phyloP scores from a whole-genome alignment of 2,797 vertebrate genomes.

The Arctocebus calabarensis region DNA sequence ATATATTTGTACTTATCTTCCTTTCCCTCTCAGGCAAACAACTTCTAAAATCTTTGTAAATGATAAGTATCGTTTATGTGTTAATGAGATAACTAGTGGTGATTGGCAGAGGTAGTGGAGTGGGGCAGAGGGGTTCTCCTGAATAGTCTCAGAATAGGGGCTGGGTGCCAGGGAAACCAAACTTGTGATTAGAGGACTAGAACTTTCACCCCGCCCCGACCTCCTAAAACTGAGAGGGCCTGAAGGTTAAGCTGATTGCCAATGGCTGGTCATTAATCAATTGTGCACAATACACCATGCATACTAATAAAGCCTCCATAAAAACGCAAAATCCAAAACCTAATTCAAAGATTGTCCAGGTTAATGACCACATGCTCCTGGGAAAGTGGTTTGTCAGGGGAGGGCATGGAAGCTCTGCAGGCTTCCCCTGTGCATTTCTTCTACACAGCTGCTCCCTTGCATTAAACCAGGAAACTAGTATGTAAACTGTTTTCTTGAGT shows the following conservation, averaged over 20 bases:
- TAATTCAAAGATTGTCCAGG: background rate
- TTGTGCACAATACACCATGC: background rate
- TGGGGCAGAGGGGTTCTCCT: background rate
- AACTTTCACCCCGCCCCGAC: background rate
- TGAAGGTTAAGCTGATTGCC: background rate
- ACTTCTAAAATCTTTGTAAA: background rate
- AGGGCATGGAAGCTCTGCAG: background rate
- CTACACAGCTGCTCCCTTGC: too few relatives aligned
- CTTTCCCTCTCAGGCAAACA: background rate
- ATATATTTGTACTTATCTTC: background rate
- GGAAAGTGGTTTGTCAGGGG: fast-evolving
- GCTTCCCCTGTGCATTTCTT: background rate
- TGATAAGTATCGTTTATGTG: background rate
- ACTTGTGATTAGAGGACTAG: background rate
- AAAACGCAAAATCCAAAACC: background rate
- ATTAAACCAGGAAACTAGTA: background rate
- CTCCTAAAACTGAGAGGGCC: fast-evolving
- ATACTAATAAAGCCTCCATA: background rate
- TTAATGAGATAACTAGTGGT: too few relatives aligned
- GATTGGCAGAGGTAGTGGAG: too few relatives aligned
- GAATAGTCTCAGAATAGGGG: background rate
- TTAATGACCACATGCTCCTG: too few relatives aligned
- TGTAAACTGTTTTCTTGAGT: background rate
- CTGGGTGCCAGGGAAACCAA: too few relatives aligned
- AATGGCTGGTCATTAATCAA: background rate